These are phyloP conservation scores for Phyllostomus hastatus DNA, from an alignment of 2,113 vertebrate genomes.

Conservation along the genomic window DNA sequence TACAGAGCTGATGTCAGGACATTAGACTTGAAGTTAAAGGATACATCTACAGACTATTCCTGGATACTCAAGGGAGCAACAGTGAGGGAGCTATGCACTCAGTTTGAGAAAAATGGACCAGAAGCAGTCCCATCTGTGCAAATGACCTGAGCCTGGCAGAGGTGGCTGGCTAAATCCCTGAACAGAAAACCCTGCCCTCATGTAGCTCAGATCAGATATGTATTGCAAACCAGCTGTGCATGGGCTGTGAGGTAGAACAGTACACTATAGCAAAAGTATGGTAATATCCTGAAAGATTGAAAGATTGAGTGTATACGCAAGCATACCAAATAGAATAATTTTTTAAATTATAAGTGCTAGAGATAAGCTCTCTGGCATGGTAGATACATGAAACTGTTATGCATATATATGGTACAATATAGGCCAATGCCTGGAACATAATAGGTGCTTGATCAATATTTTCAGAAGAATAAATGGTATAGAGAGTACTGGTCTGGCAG, in stretches of 20 bases:
- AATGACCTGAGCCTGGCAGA: background rate
- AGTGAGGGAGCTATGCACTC: background rate
- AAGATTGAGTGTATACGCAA: background rate
- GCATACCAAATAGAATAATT: background rate
- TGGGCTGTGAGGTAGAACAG: background rate
- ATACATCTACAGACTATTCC: constrained; percentile 3
- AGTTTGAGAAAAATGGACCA: background rate
- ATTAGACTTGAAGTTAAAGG: background rate
- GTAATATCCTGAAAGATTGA: background rate
- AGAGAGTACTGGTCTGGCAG: background rate
- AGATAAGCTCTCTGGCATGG: background rate
- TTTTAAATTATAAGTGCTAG: background rate
- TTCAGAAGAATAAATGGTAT: background rate
- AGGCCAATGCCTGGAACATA: background rate
- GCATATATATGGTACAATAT: background rate
- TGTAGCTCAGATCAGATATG: background rate
- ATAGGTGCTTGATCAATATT: background rate
- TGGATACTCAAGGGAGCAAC: constrained; percentile 18
- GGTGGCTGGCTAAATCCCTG: background rate
- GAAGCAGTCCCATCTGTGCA: background rate
- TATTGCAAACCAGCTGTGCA: background rate
- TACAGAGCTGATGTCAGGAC: background rate
- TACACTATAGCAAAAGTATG: background rate
- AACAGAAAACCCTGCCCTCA: background rate
- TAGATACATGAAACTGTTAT: background rate